phyloP scores from a whole-genome alignment of 2,113 vertebrate species.

The Halichoerus grypus region DNA sequence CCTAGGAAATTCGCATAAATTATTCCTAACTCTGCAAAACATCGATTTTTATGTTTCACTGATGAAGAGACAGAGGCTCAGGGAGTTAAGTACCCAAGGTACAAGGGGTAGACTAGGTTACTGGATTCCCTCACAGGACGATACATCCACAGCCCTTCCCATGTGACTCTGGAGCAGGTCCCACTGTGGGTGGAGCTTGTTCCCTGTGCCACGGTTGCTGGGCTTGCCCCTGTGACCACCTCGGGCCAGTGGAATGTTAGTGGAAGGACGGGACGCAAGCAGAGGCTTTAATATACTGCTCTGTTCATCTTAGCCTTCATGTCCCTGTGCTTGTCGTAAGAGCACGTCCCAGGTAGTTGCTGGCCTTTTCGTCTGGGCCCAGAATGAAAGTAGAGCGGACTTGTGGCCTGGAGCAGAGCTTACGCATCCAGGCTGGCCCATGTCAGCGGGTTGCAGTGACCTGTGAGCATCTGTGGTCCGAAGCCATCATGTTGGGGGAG shows the following conservation, averaged over 20 bases:
- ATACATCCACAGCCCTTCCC: background rate
- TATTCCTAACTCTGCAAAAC: background rate
- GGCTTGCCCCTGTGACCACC: background rate
- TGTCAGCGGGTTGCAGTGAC: background rate
- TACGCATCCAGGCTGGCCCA: background rate
- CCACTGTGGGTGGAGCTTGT: too few species aligned
- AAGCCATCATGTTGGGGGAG: background rate
- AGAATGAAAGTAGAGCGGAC: background rate
- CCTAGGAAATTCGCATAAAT: background rate
- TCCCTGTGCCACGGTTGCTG: background rate
- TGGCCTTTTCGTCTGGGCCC: background rate
- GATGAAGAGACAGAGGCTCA: background rate
- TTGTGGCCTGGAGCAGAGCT: background rate
- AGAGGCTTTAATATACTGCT: background rate
- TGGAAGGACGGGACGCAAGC: background rate
- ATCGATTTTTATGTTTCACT: background rate
- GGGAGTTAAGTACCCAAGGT: background rate
- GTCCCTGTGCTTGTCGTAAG: background rate
- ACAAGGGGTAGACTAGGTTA: background rate
- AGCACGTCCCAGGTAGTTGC: background rate
- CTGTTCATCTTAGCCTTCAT: background rate
- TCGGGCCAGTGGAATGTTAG: background rate
- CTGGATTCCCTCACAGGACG: background rate
- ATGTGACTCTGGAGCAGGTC: background rate
- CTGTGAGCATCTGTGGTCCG: background rate